A percentile compares a stretch with the other conserved stretches of the same genome.
Evolutionary conservation across 2,797 vertebrate species (phyloP).

Genomic region (Taeniopygia guttata): DNA sequence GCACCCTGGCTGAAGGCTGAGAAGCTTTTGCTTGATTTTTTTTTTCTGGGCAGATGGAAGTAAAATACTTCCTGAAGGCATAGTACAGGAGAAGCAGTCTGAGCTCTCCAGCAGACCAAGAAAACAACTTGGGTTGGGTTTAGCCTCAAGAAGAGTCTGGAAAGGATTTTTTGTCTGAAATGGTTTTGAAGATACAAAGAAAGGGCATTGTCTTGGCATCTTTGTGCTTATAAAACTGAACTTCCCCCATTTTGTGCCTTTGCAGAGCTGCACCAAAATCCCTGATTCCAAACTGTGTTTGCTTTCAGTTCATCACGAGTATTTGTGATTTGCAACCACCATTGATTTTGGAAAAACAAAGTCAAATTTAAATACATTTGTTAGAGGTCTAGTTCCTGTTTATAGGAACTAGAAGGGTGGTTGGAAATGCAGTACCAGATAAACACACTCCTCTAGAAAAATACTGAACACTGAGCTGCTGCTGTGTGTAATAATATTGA

Average conservation of each 20-base stretch:
- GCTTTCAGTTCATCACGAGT: not conserved
- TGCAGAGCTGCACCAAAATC: not conserved
- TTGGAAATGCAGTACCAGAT: not conserved
- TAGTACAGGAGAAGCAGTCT: not conserved
- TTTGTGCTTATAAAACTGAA: not conserved
- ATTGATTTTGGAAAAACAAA: not conserved
- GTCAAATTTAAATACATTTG: not conserved
- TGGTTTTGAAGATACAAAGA: not conserved
- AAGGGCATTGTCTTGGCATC: not conserved
- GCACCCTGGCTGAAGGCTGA: not conserved
- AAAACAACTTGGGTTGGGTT: not conserved
- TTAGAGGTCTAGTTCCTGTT: not conserved
- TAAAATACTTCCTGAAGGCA: not conserved
- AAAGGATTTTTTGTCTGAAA: not conserved
- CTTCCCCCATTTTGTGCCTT: not conserved
- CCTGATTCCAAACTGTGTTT: not conserved
- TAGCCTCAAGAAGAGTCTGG: not conserved
- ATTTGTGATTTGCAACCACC: not conserved
- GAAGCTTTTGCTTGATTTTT: not conserved
- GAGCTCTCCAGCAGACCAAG: not conserved
- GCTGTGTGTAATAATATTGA: not conserved
- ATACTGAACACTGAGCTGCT: not conserved
- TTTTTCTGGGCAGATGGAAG: not conserved
- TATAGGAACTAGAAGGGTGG: not conserved
- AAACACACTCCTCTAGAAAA: not conserved